These are phyloP conservation scores for Onychostruthus taczanowskii DNA, from an alignment of 2,113 vertebrate genomes.

Conservation along the genomic window DNA sequence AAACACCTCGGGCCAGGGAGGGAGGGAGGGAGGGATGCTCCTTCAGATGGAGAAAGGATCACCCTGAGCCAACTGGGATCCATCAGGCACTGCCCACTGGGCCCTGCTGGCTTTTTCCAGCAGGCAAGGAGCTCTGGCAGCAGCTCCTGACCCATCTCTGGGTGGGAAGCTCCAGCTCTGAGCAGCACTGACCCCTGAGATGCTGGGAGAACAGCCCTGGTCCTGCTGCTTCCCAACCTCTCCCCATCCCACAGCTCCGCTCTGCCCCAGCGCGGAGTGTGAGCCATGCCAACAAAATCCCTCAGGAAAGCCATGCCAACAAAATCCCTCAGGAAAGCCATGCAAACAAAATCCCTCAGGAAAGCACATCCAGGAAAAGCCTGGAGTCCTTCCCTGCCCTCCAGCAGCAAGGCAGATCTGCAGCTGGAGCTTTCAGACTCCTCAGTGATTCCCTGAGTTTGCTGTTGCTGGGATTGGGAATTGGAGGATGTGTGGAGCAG, in stretches of 20 bases:
- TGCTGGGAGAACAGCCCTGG: rapidly evolving
- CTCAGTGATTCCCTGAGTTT: background rate
- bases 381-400: background rate
- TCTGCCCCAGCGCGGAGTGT: rapidly evolving
- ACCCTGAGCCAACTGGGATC: background rate
- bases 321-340: too few species aligned
- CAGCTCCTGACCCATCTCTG: background rate
- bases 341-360: background rate
- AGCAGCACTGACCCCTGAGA: rapidly evolving
- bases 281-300: background rate
- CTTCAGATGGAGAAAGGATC: background rate
- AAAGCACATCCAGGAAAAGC: background rate
- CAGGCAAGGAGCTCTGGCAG: background rate
- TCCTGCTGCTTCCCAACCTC: rapidly evolving
- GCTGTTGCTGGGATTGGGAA: background rate
- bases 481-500: background rate
- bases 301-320: background rate
- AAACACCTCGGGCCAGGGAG: background rate
- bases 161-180: background rate
- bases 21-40: background rate
- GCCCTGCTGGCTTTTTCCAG: background rate
- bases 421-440: background rate
- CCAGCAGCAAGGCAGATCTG: background rate
- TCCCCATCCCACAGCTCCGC: rapidly evolving
- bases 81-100: background rate